Conservation (phyloP, 2,888 invertebrate species). For the Latrodectus hesperus region DNA sequence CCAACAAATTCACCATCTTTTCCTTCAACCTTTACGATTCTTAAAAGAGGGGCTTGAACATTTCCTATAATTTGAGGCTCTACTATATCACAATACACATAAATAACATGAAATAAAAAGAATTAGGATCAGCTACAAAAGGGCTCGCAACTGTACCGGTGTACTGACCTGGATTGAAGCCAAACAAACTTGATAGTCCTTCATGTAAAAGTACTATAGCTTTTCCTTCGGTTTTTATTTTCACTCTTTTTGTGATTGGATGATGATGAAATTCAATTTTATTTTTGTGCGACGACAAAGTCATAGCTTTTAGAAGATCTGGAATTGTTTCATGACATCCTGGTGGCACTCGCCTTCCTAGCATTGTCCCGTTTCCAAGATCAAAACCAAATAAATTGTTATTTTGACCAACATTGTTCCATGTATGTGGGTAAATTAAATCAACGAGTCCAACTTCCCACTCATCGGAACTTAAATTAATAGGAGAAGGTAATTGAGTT, state of each 20-base stretch:
- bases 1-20: background rate
- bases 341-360: constrained; percentile 9
- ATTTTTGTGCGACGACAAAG: background rate
- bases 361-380: background rate
- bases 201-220: background rate
- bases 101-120: background rate
- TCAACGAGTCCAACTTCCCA: constrained; percentile 71
- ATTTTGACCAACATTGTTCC: constrained; percentile 17
- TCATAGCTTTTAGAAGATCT: background rate
- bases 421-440: constrained; percentile 68
- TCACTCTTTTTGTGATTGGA: constrained; percentile 2
- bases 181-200: background rate
- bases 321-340: constrained; percentile 14
- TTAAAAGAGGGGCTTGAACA: constrained; percentile 1
- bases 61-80: constrained; percentile 20
- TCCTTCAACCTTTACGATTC: background rate
- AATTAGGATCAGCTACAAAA: constrained; percentile 6
- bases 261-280: constrained; percentile 15
- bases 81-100: constrained; percentile 9
- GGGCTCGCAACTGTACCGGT: background rate
- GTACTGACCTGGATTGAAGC: background rate
- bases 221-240: background rate
- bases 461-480: constrained; percentile 68
- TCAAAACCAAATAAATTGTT: constrained; percentile 28
- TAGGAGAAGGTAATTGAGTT: constrained; percentile 71